phyloP scores from a whole-genome alignment of 2,888 invertebrate species.

The Pseudanteris insignis region DNA sequence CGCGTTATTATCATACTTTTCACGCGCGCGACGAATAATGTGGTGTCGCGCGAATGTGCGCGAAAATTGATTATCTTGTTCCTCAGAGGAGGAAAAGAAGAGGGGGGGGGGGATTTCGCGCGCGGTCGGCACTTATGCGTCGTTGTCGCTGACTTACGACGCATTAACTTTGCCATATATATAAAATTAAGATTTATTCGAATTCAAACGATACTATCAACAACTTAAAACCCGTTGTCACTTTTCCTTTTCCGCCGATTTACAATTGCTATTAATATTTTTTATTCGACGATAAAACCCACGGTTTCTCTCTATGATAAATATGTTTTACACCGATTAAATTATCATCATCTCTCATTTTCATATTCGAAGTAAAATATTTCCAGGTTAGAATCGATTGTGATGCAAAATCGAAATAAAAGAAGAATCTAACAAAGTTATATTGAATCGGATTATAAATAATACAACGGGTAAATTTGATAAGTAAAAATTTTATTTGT shows the following conservation, averaged over 20 bases:
- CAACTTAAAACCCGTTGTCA: conserved; percentile 30
- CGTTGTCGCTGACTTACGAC: conserved; percentile 39
- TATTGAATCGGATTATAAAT: too few species aligned
- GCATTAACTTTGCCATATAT: conserved; percentile 34
- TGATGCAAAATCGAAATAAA: too few species aligned
- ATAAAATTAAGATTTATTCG: conserved; percentile 24
- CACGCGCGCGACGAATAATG: conserved; percentile 57
- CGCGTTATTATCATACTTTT: conserved; percentile 56
- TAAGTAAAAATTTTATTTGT: conserved; percentile 2
- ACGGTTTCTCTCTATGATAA: too few species aligned
- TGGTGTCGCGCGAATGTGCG: conserved; percentile 39
- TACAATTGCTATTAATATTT: too few species aligned
- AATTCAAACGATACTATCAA: conserved; percentile 27
- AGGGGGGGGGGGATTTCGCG: conserved; percentile 29
- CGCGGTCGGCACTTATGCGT: conserved; percentile 17
- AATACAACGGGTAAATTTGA: too few species aligned
- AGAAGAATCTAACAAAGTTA: too few species aligned
- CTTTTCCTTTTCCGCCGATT: conserved; percentile 24
- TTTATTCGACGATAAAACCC: too few species aligned
- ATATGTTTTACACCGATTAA: too few species aligned
- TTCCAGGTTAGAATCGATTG: too few species aligned
- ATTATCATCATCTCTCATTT: too few species aligned
- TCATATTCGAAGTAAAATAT: too few species aligned
- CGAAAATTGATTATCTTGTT: conserved; percentile 48
- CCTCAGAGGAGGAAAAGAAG: too few species aligned